phyloP scores from a whole-genome alignment of 2,888 invertebrate species.

The Seira musarum region DNA sequence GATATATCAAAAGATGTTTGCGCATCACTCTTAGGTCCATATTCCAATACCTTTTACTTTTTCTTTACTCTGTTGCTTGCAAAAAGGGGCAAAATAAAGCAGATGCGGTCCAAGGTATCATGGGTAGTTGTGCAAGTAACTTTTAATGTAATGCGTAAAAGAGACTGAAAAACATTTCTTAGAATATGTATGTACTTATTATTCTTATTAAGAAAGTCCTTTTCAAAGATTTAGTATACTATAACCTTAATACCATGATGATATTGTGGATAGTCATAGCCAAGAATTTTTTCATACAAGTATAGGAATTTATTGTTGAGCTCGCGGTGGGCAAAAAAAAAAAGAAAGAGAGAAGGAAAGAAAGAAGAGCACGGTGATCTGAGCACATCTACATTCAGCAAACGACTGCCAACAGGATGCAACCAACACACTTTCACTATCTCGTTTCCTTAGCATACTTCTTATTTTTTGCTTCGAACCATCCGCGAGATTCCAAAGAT shows the following conservation, averaged over 20 bases:
- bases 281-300: too few relatives aligned
- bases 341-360: not conserved
- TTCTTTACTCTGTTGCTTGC: not conserved
- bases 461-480: not conserved
- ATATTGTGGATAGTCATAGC: too few relatives aligned
- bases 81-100: not conserved
- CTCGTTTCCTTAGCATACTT: slow-evolving; percentile 10
- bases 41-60: too few relatives aligned
- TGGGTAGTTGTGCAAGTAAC: not conserved
- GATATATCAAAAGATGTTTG: not conserved
- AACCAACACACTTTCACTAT: slow-evolving; percentile 40
- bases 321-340: not conserved
- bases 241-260: not conserved
- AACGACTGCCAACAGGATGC: slow-evolving; percentile 38
- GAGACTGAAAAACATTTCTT: not conserved
- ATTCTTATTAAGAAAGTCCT: not conserved
- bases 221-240: not conserved
- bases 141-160: not conserved
- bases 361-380: slow-evolving; percentile 11
- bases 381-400: slow-evolving; percentile 39
- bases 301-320: not conserved
- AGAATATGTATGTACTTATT: not conserved
- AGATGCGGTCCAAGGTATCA: not conserved
- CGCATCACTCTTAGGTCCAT: too few relatives aligned
- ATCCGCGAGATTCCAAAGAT: slow-evolving; percentile 38